phyloP scores from a whole-genome alignment of 2,113 vertebrate genomes.

The Podiceps cristatus region DNA sequence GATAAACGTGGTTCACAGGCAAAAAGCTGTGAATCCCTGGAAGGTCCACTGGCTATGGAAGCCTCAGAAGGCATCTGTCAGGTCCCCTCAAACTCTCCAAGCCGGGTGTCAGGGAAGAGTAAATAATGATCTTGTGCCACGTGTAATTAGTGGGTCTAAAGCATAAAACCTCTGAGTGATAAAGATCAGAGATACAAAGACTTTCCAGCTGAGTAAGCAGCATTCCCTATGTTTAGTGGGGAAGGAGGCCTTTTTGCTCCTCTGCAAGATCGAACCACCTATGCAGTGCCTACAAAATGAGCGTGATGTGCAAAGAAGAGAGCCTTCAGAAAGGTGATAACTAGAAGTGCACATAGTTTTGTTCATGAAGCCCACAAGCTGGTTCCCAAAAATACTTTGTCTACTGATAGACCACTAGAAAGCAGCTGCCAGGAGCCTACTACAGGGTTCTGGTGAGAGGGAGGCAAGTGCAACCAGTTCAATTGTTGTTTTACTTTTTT shows the following conservation, averaged over 20 bases:
- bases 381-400: not conserved
- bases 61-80: not conserved
- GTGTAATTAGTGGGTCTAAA: not conserved
- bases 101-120: not conserved
- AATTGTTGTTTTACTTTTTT: not conserved
- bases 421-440: not conserved
- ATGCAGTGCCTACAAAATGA: not conserved
- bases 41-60: not conserved
- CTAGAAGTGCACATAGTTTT: not conserved
- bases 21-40: not conserved
- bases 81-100: not conserved
- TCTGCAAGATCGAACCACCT: not conserved
- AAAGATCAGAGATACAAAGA: not conserved
- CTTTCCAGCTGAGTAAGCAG: not conserved
- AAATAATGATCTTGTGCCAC: not conserved
- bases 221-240: not conserved
- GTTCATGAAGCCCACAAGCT: not conserved
- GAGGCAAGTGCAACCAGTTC: rapidly evolving
- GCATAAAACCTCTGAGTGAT: not conserved
- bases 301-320: rapidly evolving
- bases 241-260: not conserved
- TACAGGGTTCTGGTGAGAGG: not conserved
- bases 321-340: not conserved
- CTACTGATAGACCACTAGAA: not conserved
- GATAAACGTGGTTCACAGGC: not conserved